These are phyloP conservation scores for Luidia sarsii DNA, from an alignment of 53 echinoderm and acorn worm genomes.

Conservation along the genomic window DNA sequence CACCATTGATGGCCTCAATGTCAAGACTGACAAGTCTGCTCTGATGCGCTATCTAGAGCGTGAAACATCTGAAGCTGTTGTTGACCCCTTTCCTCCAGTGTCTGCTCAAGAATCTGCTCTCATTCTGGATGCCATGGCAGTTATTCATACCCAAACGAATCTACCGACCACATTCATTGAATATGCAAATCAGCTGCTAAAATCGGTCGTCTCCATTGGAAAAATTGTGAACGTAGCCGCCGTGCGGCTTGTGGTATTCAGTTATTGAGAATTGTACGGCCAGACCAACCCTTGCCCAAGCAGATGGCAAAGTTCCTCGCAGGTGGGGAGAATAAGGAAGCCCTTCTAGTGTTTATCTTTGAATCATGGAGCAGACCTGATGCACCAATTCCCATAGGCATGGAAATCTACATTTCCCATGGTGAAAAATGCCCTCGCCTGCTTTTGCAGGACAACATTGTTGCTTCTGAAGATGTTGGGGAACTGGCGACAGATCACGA, in stretches of 20 bases:
- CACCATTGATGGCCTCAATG: no score
- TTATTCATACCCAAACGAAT: not conserved
- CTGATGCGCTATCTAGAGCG: no score
- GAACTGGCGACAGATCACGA: no score
- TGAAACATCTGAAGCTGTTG: no score
- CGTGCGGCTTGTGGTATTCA: constrained; percentile 55
- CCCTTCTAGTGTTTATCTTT: constrained; percentile 22
- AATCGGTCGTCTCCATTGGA: not conserved
- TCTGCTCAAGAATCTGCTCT: constrained; percentile 31
- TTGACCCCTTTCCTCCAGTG: constrained; percentile 43
- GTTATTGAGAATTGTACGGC: not conserved
- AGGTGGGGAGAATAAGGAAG: constrained; percentile 33
- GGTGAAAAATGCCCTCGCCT: no score
- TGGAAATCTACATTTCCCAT: no score
- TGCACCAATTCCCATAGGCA: no score
- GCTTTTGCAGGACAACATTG: no score
- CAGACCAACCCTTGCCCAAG: constrained; percentile 28
- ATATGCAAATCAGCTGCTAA: not conserved
- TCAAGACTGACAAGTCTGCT: no score
- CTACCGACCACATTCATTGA: constrained; percentile 3
- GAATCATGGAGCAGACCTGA: constrained; percentile 17
- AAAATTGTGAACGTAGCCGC: constrained; percentile 55
- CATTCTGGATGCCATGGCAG: not conserved
- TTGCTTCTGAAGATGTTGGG: no score
- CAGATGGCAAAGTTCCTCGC: constrained; percentile 55